Conservation (phyloP, 53 echinoderm and acorn worm species). For the Holothuria scabra region DNA sequence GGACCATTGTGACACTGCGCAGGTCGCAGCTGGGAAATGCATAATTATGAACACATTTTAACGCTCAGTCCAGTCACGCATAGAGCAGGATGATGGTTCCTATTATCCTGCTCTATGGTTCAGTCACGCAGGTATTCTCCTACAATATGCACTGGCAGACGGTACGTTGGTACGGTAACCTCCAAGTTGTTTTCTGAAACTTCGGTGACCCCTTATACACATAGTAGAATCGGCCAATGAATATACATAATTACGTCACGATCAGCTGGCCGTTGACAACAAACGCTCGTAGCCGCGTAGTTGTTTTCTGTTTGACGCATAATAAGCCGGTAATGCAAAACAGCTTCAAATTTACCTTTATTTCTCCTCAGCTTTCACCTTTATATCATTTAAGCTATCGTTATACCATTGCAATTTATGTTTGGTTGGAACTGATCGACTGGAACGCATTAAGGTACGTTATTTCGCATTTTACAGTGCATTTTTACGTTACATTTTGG, state of each 20-base stretch:
- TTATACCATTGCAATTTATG: too few species aligned
- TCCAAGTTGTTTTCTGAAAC: too few species aligned
- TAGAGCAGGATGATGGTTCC: too few species aligned
- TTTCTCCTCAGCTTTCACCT: not conserved
- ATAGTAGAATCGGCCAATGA: not conserved
- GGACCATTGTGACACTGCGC: too few species aligned
- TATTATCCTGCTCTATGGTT: too few species aligned
- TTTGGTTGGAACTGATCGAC: too few species aligned
- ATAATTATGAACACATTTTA: too few species aligned
- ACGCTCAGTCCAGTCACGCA: too few species aligned
- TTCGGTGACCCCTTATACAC: not conserved
- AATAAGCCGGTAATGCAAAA: constrained; percentile 6
- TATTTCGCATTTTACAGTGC: not conserved
- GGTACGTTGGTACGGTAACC: too few species aligned
- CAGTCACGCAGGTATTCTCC: too few species aligned
- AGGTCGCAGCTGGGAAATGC: too few species aligned
- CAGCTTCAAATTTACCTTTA: not conserved
- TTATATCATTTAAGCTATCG: not conserved
- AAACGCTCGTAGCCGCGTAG: constrained; percentile 25
- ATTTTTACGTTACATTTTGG: not conserved
- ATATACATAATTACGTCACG: constrained; percentile 20
- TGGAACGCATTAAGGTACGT: not conserved
- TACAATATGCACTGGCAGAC: too few species aligned
- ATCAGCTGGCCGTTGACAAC: constrained; percentile 33
- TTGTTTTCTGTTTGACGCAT: constrained; percentile 32